Percentiles rank a stretch among this genome's conserved stretches.
Conservation (phyloP, 92 coral and sea anemone species). For the Isaurus tuberculatus region DNA sequence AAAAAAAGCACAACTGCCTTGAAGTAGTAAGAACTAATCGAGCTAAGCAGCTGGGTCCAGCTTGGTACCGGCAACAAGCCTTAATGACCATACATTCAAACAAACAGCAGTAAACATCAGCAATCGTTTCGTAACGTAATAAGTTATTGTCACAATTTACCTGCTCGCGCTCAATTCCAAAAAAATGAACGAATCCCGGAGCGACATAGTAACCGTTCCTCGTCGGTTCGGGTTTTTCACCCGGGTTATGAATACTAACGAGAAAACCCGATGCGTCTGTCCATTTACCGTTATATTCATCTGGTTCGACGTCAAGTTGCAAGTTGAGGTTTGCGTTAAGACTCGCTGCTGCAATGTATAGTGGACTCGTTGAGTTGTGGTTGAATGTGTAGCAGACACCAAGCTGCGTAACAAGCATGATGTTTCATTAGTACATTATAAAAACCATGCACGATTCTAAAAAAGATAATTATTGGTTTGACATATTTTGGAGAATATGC, state of each 20-base stretch:
- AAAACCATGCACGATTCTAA: too few relatives aligned
- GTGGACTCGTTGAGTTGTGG: background rate
- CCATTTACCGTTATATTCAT: conserved; percentile 10
- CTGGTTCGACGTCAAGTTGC: background rate
- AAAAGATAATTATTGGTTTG: too few relatives aligned
- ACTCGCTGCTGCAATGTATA: background rate
- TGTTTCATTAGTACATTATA: background rate
- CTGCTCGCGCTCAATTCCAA: conserved; percentile 10
- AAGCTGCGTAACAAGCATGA: background rate
- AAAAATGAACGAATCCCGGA: conserved; percentile 16
- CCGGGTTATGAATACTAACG: conserved; percentile 13
- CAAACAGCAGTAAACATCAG: too few relatives aligned
- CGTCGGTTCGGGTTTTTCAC: background rate
- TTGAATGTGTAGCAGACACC: conserved; percentile 34
- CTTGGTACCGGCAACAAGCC: too few relatives aligned
- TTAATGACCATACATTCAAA: too few relatives aligned
- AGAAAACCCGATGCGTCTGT: conserved; percentile 9
- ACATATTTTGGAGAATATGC: too few relatives aligned
- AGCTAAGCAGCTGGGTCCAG: too few relatives aligned
- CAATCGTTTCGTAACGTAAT: too few relatives aligned
- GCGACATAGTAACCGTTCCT: conserved; percentile 6
- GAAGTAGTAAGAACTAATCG: too few relatives aligned
- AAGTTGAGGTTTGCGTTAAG: conserved; percentile 2
- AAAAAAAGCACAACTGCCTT: too few relatives aligned
- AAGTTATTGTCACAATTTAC: background rate